Conservation (phyloP, 1,140 invertebrate genomes). For the Eulimnadia texana region DNA sequence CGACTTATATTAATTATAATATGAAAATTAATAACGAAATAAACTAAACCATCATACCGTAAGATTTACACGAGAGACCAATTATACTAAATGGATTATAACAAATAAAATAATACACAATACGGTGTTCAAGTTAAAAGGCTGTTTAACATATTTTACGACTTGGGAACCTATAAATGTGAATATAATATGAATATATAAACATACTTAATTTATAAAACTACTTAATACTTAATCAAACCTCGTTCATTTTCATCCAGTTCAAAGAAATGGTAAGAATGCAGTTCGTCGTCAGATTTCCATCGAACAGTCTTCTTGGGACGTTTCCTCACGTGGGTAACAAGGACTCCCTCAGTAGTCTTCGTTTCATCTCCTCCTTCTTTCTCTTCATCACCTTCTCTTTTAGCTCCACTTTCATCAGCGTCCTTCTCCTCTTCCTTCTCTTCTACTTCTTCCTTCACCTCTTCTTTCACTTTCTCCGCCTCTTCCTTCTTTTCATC, state of each 20-base stretch:
- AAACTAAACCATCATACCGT: no score
- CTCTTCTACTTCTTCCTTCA: constrained; percentile 23
- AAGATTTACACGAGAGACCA: no score
- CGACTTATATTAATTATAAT: no score
- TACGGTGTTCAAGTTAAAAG: no score
- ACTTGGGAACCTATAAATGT: no score
- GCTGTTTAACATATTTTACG: no score
- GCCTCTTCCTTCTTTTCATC: constrained; percentile 32
- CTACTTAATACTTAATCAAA: no score
- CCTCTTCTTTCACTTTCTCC: constrained; percentile 22
- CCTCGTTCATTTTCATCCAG: constrained; percentile 80
- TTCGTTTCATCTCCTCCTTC: not conserved
- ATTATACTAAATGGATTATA: no score
- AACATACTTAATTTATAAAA: no score
- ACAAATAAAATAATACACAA: no score
- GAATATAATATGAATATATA: no score
- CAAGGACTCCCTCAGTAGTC: constrained; percentile 41
- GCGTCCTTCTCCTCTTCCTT: constrained; percentile 22
- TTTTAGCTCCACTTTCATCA: constrained; percentile 22
- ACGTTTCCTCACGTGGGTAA: constrained; percentile 29
- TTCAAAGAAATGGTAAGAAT: constrained; percentile 74
- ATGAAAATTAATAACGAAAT: no score
- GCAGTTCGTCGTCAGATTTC: constrained; percentile 61
- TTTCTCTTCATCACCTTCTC: constrained; percentile 5
- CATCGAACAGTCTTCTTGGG: constrained; percentile 65